phyloP scores from a whole-genome alignment of 2,113 vertebrate genomes.

The Triplophysa siluroides region DNA sequence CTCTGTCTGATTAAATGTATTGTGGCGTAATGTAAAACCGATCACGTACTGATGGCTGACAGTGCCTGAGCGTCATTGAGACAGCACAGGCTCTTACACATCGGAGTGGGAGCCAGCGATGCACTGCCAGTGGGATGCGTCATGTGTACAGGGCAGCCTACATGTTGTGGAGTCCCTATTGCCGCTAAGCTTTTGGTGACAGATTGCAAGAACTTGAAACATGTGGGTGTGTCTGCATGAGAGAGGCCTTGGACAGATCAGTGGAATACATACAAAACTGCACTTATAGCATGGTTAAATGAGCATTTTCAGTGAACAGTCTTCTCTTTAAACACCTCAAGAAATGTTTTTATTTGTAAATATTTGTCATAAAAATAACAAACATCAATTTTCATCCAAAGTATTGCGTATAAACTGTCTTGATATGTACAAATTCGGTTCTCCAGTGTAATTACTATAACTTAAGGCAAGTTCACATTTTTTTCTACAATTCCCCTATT shows the following conservation, averaged over 20 bases:
- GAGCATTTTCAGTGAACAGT: background rate
- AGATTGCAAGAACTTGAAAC: constrained; percentile 58
- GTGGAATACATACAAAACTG: background rate
- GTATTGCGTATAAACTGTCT: constrained; percentile 77
- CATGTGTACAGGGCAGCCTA: constrained; percentile 66
- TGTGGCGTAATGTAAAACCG: background rate
- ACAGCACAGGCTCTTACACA: constrained; percentile 69
- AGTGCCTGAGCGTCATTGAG: constrained; percentile 16
- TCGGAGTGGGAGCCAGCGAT: constrained; percentile 64
- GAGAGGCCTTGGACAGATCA: constrained; percentile 22
- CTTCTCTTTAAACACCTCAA: constrained; percentile 41
- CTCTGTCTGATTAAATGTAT: background rate
- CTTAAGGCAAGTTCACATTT: constrained; percentile 77
- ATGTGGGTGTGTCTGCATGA: constrained; percentile 19
- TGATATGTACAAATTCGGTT: constrained; percentile 74
- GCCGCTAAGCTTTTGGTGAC: constrained; percentile 49
- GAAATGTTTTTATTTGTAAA: constrained; percentile 80
- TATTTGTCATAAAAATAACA: constrained; percentile 83
- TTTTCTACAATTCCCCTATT: constrained; percentile 67
- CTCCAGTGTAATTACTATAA: constrained; percentile 79
- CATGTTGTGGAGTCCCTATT: constrained; percentile 61
- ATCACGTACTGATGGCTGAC: constrained; percentile 33
- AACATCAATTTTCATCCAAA: constrained; percentile 80
- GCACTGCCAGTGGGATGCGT: constrained; percentile 69
- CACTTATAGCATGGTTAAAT: background rate